A percentile compares a stretch with the other conserved stretches of the same genome.
Conservation (phyloP, 2,888 invertebrate genomes). For the Oxycera nigricornis region DNA sequence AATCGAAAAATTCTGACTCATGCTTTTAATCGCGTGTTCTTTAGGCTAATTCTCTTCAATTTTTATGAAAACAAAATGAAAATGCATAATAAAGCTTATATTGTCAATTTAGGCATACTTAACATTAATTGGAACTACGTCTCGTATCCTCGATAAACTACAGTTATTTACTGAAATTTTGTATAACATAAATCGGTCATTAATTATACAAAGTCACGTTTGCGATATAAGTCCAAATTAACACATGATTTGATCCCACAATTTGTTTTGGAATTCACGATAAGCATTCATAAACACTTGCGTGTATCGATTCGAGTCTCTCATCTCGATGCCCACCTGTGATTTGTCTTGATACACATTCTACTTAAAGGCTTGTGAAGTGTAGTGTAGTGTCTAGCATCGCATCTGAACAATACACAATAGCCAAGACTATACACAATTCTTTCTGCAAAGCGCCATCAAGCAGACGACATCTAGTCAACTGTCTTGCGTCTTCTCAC, state of each 20-base stretch:
- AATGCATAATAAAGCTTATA: no score
- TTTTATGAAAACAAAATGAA: no score
- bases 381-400: conserved; percentile 12
- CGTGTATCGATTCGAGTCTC: conserved; percentile 1
- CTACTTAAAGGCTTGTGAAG: background rate
- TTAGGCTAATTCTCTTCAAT: no score
- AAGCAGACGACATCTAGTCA: conserved; percentile 31
- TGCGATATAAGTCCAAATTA: background rate
- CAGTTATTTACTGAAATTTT: no score
- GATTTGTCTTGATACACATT: conserved; percentile 14
- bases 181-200: no score
- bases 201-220: background rate
- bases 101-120: no score
- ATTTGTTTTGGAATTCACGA: background rate
- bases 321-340: conserved; percentile 24
- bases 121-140: no score
- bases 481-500: conserved; percentile 27
- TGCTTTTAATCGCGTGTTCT: no score
- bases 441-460: conserved; percentile 1
- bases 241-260: conserved; percentile 12
- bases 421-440: no score
- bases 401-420: background rate
- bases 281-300: conserved; percentile 21
- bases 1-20: no score
- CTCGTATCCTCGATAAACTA: no score